phyloP scores from a whole-genome alignment of 2,797 vertebrate species.

The Vireo griseus region DNA sequence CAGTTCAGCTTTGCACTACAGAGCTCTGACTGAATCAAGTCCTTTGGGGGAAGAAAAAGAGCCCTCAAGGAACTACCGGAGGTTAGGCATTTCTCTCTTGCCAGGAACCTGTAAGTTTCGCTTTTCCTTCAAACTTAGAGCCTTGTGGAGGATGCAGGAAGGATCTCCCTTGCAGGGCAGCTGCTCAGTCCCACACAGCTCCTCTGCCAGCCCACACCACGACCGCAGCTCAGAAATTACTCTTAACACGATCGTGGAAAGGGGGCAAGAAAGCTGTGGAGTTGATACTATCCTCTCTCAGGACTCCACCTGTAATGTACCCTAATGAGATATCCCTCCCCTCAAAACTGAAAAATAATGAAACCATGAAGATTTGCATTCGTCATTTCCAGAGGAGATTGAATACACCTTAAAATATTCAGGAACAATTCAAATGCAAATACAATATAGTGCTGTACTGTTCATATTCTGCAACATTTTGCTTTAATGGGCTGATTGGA shows the following conservation, averaged over 20 bases:
- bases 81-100: not conserved
- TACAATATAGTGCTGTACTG: not conserved
- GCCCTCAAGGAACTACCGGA: not conserved
- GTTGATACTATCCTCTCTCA: not conserved
- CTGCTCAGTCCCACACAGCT: accelerated
- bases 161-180: not conserved
- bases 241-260: accelerated
- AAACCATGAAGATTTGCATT: not conserved
- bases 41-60: not conserved
- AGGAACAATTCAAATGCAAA: slow-evolving; percentile 47
- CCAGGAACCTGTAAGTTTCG: not conserved
- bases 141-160: accelerated
- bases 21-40: not conserved
- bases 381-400: not conserved
- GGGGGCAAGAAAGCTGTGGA: not conserved
- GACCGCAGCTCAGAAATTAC: not conserved
- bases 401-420: slow-evolving; percentile 29
- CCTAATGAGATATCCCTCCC: not conserved
- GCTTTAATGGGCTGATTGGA: not conserved
- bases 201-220: not conserved
- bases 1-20: not conserved
- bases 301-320: not conserved
- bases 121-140: not conserved
- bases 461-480: slow-evolving; percentile 11
- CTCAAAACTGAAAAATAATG: not conserved